Base-by-base conservation (phyloP, 2,797 vertebrate species). In the Xenopus petersii region DNA sequence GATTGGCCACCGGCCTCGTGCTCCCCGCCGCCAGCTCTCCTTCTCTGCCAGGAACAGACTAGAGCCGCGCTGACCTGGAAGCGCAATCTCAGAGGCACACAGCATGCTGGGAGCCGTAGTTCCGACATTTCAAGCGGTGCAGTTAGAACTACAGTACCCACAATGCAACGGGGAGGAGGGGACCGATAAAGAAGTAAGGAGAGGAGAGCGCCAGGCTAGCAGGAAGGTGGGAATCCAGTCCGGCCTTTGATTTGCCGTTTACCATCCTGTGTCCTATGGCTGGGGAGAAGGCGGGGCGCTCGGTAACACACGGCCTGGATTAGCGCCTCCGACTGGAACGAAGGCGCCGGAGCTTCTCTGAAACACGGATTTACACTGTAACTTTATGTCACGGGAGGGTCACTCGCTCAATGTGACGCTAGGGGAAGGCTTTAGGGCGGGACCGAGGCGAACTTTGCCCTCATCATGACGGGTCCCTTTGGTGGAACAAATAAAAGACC, bases 31-130 rank as follows among this genome's bases (percentile, higher is more conserved):
- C 54, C 13, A 49, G 48, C 13, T 49, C 6, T 49, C 48, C 10
- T 11, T 7, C 54, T 55, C 13, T 0, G 54, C 2, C 54, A 16
- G 54, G 16, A 55, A n/a, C 13, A 55, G 54, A 36, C 13, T 7
- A 16, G 54, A 55, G 16, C 1, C 16, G 54, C 54, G 54, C 54
- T 55, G 54, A 55, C 54, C 54, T 55, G 54, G 54, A 55, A 55
- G 54, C 54, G 54, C 13, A 55, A 55, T n/a, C 54, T n/a, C 54
- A n/a, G 16, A 16, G 17, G 58, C 58, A 60, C 58, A 60, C 58
- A 60, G 58, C 17, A 60, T 60, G 17, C 58, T 15, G 58, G 58
- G 58, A 60, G 54, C 54, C 13, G 54, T 55, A 55, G 54, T 55
- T 55, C 54, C 13, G 13, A n/a, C 54, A 55, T 55, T 55, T 55